Conservation (phyloP, 37 sponge, comb jelly and placozoan genomes). For the Axinella damicornis region DNA sequence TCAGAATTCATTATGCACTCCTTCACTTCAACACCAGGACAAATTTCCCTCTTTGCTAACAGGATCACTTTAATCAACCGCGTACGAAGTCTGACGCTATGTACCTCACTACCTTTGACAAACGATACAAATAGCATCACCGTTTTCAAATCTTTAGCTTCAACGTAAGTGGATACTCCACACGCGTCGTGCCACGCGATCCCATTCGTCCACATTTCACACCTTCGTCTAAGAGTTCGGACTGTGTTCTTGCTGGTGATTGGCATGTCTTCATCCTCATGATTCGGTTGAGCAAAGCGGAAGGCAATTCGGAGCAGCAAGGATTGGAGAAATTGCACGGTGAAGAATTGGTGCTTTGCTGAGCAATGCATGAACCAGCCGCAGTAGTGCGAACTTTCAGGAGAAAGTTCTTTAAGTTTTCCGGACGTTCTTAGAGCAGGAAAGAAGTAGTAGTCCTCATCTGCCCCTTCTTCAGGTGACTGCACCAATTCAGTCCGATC, state of each 20-base stretch:
- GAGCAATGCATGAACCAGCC: slow-evolving; percentile 13
- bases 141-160: slow-evolving; percentile 10
- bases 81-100: slow-evolving; percentile 15
- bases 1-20: slow-evolving; percentile 10
- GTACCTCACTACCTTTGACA: neutral
- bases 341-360: neutral
- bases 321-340: slow-evolving; percentile 17
- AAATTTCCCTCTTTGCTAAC: neutral
- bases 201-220: slow-evolving; percentile 21
- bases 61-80: slow-evolving; percentile 8
- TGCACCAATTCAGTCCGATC: neutral
- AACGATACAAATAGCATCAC: neutral
- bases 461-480: neutral
- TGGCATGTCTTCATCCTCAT: neutral
- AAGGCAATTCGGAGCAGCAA: slow-evolving; percentile 21
- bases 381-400: neutral
- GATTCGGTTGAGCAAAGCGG: neutral
- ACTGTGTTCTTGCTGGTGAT: neutral
- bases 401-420: too few species aligned
- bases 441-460: slow-evolving; percentile 16
- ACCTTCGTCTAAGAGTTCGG: neutral
- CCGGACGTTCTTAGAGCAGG: neutral
- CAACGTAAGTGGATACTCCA: slow-evolving; percentile 8
- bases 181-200: slow-evolving; percentile 5
- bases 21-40: neutral